Base-by-base conservation (phyloP, 2,113 vertebrate genomes). In the Noctilio leporinus region DNA sequence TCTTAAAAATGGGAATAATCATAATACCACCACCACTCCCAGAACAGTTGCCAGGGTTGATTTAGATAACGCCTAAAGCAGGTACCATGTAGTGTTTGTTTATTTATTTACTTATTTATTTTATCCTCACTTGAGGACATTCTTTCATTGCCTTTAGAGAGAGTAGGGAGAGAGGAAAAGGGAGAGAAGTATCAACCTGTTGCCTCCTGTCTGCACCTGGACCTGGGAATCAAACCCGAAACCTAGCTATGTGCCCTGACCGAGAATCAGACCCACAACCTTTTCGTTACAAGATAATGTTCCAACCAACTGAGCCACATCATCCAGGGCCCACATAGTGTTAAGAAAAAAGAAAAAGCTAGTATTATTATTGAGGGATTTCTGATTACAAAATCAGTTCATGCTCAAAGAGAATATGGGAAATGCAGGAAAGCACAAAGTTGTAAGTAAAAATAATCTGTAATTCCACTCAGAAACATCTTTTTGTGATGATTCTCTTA, bases 401-500 rank as follows among this genome's bases (percentile, higher is more conserved):
- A 72, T 85, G 47, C 12, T 80, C 47, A 43, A 40, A 59, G 57
- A 91, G 49, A 92, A 85, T 91, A 40, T 55, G 35, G 35, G 26
- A 78, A 85, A 89, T 69, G 26, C 65, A 57, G n/a, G 82, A 90
- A 89, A 69, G 28, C 49, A 65, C 70, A 77, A 62, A 80, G 51
- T 72, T 57, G 35, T 94, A 26, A 55, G 64, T 69, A 89, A 82
- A 92, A 84, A n/a, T 80, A 33, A 84, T 64, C 26, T 77, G 22
- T 57, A 70, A 82, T 89, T 94, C 75, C 8, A 86, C 67, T 53
- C 43, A 57, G 59, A 86, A 38, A 10, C 47, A 40, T n/a, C 24
- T 51, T 86, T 28, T 59, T 47, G 45, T 73, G 40, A 57, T 92
- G n/a, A 87, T 80, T 73, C 91, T 95, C 70, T 94, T 87, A 62